Evolutionary conservation across 2,888 invertebrate genomes (phyloP).

Genomic region (Drosophila sordidapex): DNA sequence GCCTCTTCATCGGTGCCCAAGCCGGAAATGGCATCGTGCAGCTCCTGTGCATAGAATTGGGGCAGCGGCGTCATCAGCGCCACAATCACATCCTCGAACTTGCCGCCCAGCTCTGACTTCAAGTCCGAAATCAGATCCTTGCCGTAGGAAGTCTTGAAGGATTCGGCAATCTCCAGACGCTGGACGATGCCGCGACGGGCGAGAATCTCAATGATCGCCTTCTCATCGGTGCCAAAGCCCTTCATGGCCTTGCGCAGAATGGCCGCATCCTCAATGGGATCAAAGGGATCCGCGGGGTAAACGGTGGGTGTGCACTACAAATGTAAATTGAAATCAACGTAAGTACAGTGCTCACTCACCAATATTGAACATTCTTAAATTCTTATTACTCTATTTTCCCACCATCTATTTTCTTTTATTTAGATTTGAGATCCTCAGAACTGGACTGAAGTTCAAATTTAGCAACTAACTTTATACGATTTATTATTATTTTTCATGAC

Average conservation of each 20-base stretch:
- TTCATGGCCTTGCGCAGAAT: slow-evolving; percentile 96
- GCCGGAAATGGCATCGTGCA: slow-evolving; percentile 94
- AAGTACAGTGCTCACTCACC: background rate
- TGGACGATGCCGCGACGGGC: slow-evolving; percentile 95
- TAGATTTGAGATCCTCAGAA: background rate
- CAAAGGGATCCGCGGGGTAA: slow-evolving; percentile 94
- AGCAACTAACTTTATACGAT: background rate
- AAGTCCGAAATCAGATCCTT: slow-evolving; percentile 93
- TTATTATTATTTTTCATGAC: background rate
- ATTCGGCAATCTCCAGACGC: slow-evolving; percentile 94
- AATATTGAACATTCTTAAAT: background rate
- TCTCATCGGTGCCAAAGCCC: slow-evolving; percentile 96
- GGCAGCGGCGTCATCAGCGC: slow-evolving; percentile 95
- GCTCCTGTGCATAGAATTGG: slow-evolving; percentile 95
- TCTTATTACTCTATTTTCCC: background rate
- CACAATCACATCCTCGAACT: slow-evolving; percentile 95
- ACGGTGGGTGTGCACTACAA: slow-evolving; percentile 94
- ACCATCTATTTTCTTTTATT: too few relatives aligned
- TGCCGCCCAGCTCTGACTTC: slow-evolving; percentile 95
- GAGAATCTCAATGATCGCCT: slow-evolving; percentile 95
- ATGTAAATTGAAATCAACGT: slow-evolving; percentile 6
- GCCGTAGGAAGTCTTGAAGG: slow-evolving; percentile 96
- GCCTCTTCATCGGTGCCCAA: slow-evolving; percentile 95
- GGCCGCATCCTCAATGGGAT: slow-evolving; percentile 93
- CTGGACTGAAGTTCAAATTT: background rate